Conservation (phyloP, 2,113 vertebrate species). For the Ornithorhynchus anatinus region DNA sequence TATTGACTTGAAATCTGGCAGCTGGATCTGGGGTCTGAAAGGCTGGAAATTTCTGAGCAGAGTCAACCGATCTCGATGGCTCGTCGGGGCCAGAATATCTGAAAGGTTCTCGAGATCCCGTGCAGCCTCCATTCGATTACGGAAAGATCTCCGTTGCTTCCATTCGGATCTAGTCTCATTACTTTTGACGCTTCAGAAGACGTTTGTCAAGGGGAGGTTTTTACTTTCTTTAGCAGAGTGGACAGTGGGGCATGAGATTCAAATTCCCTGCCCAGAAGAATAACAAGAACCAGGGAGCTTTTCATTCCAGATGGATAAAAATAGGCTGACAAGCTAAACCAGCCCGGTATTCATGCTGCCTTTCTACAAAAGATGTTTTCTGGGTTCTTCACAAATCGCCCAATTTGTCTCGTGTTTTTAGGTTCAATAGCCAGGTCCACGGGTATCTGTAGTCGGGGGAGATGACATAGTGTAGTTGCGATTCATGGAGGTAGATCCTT, state of each 20-base stretch:
- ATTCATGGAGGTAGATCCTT: too few relatives aligned
- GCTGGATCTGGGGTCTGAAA: constrained; percentile 34
- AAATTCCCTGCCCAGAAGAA: constrained; percentile 5
- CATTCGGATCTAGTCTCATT: too few relatives aligned
- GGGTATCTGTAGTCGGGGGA: not conserved
- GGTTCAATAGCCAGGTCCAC: constrained; percentile 5
- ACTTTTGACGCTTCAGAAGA: constrained; percentile 8
- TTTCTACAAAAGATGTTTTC: not conserved
- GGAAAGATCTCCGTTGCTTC: too few relatives aligned
- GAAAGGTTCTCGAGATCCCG: not conserved
- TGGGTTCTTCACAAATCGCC: not conserved
- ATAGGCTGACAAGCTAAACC: not conserved
- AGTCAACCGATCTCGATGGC: constrained; percentile 46
- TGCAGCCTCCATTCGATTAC: not conserved
- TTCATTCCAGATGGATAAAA: too few relatives aligned
- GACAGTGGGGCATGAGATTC: not conserved
- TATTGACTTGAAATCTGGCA: constrained; percentile 34
- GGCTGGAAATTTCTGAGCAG: constrained; percentile 37
- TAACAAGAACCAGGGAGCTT: not conserved
- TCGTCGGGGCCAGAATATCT: constrained; percentile 14
- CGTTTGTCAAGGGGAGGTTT: not conserved
- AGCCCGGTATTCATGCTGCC: constrained; percentile 29
- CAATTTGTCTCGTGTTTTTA: constrained; percentile 28
- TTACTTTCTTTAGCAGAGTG: constrained; percentile 13
- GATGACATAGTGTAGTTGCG: too few relatives aligned